Base-by-base conservation (phyloP, 2,113 vertebrate species). In the Antigone vipio region DNA sequence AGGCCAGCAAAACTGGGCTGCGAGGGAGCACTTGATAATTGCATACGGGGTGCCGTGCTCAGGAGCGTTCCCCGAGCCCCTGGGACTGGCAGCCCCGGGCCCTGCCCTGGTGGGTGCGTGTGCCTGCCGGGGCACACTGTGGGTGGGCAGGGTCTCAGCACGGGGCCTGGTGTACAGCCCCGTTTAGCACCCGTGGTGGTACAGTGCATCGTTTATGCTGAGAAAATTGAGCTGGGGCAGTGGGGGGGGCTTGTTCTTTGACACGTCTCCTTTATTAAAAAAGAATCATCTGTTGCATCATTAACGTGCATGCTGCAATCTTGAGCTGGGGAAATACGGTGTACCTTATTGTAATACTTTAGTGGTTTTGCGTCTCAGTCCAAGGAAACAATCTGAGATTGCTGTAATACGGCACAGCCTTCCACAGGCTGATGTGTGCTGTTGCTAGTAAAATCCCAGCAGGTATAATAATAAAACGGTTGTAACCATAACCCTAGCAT, bases 111-210 rank as follows among this genome's bases (percentile, higher is more conserved):
- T 5, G 9, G 6, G 13, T 9, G 20, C 1, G 0, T 3, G 4
- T 13, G 12, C 12, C 59, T 9, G 10, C 10, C 9, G 3, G 0
- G 0, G 18, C 9, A 26, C 0, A 0, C n/a, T 50, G 56, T 30
- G 6, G 32, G 5, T 6, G 14, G 38, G 29, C 16, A 7, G 21
- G 11, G 7, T 4, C 38, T 27, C 10, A 5, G 56, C 6, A 3
- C 2, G 1, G 7, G 11, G 5, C 2, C 53, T 3, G 15, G 7
- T 2, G 2, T 6, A 4, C 3, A 3, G 29, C 16, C n/a, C 14
- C 2, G 0, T 5, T 19, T 3, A 4, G 24, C 1, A 0, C 45
- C 35, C 2, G 0, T 1, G 5, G 8, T 23, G 15, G 8, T 15
- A 59, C 23, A 5, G 44, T 3, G 7, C 40, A 10, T 23, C 0